Evolutionary conservation across 2,888 invertebrate genomes (phyloP), one percentile per base, ranked within the genome.

Genomic region (Cinara cedri): DNA sequence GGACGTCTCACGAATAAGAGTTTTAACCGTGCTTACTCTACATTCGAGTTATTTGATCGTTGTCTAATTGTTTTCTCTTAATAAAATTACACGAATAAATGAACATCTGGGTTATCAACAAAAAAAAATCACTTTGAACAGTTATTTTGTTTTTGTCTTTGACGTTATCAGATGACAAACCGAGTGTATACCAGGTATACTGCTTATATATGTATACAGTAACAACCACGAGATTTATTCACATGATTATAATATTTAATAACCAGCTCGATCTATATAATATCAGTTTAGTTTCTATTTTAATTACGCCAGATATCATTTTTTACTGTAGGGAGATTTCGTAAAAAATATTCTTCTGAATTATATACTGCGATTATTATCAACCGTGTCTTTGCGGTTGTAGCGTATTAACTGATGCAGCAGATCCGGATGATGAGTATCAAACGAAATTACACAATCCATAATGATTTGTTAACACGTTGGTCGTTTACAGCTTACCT

Each of bases 11-110:
- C 74, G 74, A 51, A 42, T 74, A 3, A 10, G n/a, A n/a, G 19
- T 72, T 60, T 60, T 26, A 62, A 46, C 26, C 34, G 34, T 34
- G 34, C 6, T 4, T 34, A 62, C 4, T 60, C 19, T 24, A 57
- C 57, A 71, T 71, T 71, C 44, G 9, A 72, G 14, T 19, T 34
- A 13, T 65, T 75, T 42, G 24, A 65, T 72, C 21, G 34, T 65
- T 44, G 54, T 21, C 49, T 65, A 75, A 75, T 75, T 75, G 42
- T 75, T 65, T 74, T 44, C 46, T 63, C 54, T 54, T 21, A 42
- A 42, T 51, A 63, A 51, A 1, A 51, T 8, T 8, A 34, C 34
- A 6, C 34, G n/a, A n/a, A n/a, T 34, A 34, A 34, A 60, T 60
- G 13, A 60, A 54, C 21, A 66, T 57, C 46, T 76, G 46, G 66